Percentiles rank a stretch among this genome's conserved stretches.
phyloP scores from a whole-genome alignment of 2,113 vertebrate species.

The rabbit (Oryctolagus cuniculus) region mOryCun1.1 NC_091449.1:48591001-48591500 shows the following conservation, averaged over 20 bases:
- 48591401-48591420: no score
- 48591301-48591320: constrained; percentile 13
- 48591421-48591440: no score
- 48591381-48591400: no score
- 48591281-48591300: not conserved
- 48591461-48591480: no score
- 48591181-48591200: not conserved
- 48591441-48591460: no score
- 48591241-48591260: not conserved
- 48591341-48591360: not conserved
- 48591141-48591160: not conserved
- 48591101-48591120: constrained; percentile 1
- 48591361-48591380: no score
- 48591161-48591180: not conserved
- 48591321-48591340: constrained; percentile 31
- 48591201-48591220: not conserved
- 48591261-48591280: not conserved
- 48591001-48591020: not conserved
- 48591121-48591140: not conserved
- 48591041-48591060: not conserved
- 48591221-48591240: not conserved
- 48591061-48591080: not conserved
- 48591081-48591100: not conserved
- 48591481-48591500: no score
- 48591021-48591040: not conserved